These are phyloP conservation scores for Paradisaea rubra DNA, from an alignment of 2,113 vertebrate species.

Conservation along the genomic window DNA sequence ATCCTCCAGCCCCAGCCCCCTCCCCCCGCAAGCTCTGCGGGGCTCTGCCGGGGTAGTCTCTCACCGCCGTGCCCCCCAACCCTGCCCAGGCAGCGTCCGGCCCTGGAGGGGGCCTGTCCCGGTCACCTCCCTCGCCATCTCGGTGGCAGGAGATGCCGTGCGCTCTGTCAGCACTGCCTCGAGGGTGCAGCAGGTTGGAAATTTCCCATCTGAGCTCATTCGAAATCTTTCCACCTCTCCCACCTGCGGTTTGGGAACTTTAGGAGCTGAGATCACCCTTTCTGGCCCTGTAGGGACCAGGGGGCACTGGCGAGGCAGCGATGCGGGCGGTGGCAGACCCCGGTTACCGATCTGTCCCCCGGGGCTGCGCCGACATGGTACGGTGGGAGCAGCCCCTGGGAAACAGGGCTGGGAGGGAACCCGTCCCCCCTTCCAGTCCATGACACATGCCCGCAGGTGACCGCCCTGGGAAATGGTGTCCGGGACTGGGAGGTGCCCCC, in stretches of 20 bases:
- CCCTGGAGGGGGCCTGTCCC: background rate
- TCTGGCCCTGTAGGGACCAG: background rate
- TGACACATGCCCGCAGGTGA: background rate
- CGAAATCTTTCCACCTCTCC: background rate
- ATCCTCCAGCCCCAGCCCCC: background rate
- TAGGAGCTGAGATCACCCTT: background rate
- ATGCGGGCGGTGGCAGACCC: background rate
- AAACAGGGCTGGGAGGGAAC: background rate
- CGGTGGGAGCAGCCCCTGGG: background rate
- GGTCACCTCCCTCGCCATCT: background rate
- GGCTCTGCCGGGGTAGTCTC: background rate
- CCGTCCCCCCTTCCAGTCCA: no score
- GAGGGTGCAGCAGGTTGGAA: background rate
- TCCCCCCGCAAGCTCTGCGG: background rate
- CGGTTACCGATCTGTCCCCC: background rate
- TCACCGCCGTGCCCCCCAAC: background rate
- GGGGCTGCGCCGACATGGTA: background rate
- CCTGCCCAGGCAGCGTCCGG: background rate
- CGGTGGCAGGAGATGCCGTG: background rate
- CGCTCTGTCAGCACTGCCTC: background rate
- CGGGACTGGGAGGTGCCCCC: rapidly evolving
- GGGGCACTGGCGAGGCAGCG: background rate
- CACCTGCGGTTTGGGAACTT: background rate
- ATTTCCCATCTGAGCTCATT: background rate
- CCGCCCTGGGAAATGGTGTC: rapidly evolving